Evolutionary conservation across 2,797 vertebrate genomes (phyloP).

Genomic region (Ispidina lecontei): DNA sequence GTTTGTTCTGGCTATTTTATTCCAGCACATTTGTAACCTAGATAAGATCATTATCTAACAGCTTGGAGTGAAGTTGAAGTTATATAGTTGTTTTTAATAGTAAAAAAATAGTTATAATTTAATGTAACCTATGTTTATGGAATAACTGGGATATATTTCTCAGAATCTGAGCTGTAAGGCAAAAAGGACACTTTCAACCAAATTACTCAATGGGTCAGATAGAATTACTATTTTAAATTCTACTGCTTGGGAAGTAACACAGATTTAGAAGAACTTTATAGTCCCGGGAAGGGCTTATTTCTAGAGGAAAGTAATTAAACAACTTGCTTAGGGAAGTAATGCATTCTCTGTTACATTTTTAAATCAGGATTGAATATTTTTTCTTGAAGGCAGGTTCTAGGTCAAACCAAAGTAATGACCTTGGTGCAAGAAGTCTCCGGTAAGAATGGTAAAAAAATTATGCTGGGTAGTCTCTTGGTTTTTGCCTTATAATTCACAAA

Average conservation of each 20-base stretch:
- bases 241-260: too few relatives aligned
- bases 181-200: too few relatives aligned
- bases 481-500: not conserved
- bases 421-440: not conserved
- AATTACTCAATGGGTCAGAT: too few relatives aligned
- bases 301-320: too few relatives aligned
- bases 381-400: not conserved
- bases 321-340: not conserved
- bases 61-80: constrained; percentile 39
- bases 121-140: not conserved
- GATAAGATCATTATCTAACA: constrained; percentile 64
- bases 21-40: constrained; percentile 17
- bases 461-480: not conserved
- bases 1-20: constrained; percentile 27
- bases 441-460: not conserved
- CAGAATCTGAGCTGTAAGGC: too few relatives aligned
- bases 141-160: too few relatives aligned
- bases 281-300: too few relatives aligned
- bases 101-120: too few relatives aligned
- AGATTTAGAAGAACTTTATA: too few relatives aligned
- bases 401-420: not conserved
- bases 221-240: too few relatives aligned
- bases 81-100: constrained; percentile 36
- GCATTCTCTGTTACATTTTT: not conserved
- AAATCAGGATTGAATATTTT: not conserved